Percentiles rank a stretch among this genome's conserved stretches.
phyloP scores from a whole-genome alignment of 2,113 vertebrate genomes.

The Petrocephalus zakoni region DNA sequence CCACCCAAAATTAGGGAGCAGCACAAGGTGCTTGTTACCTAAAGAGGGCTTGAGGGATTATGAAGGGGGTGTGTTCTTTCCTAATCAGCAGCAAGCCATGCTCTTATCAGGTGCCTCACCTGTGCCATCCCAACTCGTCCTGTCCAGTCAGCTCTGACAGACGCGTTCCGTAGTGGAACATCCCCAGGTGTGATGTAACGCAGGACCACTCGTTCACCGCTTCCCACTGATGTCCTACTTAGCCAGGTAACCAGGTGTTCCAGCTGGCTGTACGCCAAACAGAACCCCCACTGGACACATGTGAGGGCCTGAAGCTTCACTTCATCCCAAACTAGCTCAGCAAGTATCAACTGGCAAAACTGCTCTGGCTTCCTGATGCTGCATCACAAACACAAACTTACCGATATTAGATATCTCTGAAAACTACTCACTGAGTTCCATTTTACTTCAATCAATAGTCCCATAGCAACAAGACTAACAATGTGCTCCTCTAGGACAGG shows the following conservation, averaged over 20 bases:
- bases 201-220: background rate
- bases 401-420: background rate
- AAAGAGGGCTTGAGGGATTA: background rate
- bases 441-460: background rate
- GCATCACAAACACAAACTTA: background rate
- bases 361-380: background rate
- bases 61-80: background rate
- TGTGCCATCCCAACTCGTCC: background rate
- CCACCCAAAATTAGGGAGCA: background rate
- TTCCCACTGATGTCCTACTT: background rate
- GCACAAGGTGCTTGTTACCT: background rate
- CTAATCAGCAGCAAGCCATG: background rate
- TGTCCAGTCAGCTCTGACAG: background rate
- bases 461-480: background rate
- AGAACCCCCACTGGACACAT: background rate
- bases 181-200: background rate
- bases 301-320: background rate
- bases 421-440: background rate
- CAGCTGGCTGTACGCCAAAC: background rate
- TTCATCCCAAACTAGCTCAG: slow-evolving; percentile 53
- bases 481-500: background rate
- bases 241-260: background rate
- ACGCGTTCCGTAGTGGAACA: background rate
- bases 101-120: background rate
- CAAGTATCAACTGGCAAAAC: slow-evolving; percentile 54